A percentile compares a stretch with the other conserved stretches of the same genome.
Conservation (phyloP, 1,140 invertebrate species). For the Polypedilum vanderplanki region DNA sequence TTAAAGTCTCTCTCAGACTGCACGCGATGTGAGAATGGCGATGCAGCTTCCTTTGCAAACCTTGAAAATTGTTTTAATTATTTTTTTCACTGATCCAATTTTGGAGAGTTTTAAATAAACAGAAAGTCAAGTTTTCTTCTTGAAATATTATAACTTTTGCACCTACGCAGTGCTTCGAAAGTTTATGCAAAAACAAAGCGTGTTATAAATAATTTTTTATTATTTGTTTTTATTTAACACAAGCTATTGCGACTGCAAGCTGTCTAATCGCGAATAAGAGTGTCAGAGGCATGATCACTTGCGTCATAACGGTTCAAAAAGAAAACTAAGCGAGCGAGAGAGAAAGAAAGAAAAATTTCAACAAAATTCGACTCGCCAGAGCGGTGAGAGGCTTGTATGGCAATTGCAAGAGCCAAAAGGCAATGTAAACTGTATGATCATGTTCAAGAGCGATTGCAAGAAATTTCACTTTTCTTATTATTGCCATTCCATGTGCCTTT, state of each 20-base stretch:
- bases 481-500: not conserved
- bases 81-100: too few species aligned
- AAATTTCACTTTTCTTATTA: not conserved
- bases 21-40: too few species aligned
- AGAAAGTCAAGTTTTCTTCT: too few species aligned
- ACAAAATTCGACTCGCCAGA: not conserved
- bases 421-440: not conserved
- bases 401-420: not conserved
- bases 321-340: not conserved
- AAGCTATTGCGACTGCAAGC: not conserved
- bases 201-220: not conserved
- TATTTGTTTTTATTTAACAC: not conserved
- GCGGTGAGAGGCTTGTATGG: not conserved
- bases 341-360: not conserved
- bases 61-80: too few species aligned
- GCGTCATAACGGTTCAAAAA: slow-evolving; percentile 11
- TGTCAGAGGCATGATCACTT: not conserved
- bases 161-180: too few species aligned
- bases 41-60: too few species aligned
- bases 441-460: not conserved
- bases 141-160: too few species aligned
- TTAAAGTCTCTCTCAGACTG: too few species aligned
- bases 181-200: too few species aligned
- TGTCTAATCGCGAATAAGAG: not conserved
- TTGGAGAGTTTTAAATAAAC: too few species aligned